These are phyloP conservation scores for Phenganax subtilis DNA, from an alignment of 92 coral and sea anemone genomes.

Conservation along the genomic window DNA sequence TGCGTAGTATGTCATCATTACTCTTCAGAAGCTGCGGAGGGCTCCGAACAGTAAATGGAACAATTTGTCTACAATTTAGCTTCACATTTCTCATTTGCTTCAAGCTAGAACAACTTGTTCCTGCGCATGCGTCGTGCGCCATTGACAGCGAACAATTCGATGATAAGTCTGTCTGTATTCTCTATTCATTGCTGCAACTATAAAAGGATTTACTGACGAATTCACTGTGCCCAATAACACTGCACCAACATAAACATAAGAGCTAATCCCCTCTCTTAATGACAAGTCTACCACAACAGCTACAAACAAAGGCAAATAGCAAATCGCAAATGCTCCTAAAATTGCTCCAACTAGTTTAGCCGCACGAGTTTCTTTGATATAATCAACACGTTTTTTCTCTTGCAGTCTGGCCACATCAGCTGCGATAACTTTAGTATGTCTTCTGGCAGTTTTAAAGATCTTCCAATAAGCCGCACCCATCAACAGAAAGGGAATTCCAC, in stretches of 20 bases:
- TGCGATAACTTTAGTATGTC: constrained; percentile 65
- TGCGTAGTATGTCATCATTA: no score
- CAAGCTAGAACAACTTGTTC: not conserved
- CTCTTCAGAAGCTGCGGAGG: no score
- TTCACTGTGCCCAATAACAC: constrained; percentile 83
- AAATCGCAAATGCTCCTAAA: constrained; percentile 69
- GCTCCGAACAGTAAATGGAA: no score
- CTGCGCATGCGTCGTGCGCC: not conserved
- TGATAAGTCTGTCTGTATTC: constrained; percentile 77
- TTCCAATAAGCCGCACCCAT: constrained; percentile 76
- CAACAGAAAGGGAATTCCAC: constrained; percentile 64
- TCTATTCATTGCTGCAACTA: constrained; percentile 86
- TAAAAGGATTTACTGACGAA: constrained; percentile 76
- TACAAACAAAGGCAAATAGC: constrained; percentile 77
- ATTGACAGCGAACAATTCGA: constrained; percentile 24
- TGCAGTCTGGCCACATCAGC: constrained; percentile 54
- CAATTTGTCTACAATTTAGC: not conserved
- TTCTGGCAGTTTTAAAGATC: constrained; percentile 74
- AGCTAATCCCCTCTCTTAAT: constrained; percentile 51
- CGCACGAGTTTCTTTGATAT: constrained; percentile 80
- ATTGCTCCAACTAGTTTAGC: constrained; percentile 85
- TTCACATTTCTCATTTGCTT: not conserved
- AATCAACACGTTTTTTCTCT: constrained; percentile 45
- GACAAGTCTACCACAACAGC: constrained; percentile 71
- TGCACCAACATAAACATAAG: constrained; percentile 85